Conservation (phyloP, 2,113 vertebrate genomes). For the Dromiciops gliroides region DNA sequence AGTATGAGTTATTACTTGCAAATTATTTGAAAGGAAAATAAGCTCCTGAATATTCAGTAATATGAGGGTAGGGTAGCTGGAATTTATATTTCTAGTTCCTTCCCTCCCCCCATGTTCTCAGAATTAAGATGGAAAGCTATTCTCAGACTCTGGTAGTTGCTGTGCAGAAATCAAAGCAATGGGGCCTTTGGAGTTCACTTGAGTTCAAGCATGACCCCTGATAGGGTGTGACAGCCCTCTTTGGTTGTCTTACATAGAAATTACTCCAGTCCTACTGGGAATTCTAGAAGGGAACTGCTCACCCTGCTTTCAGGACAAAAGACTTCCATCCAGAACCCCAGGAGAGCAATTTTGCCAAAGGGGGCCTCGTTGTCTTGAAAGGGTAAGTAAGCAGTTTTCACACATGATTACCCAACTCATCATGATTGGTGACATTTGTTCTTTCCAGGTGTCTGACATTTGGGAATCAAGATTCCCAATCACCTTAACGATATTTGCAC, state of each 20-base stretch:
- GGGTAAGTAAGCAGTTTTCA: neutral
- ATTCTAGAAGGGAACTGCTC: neutral
- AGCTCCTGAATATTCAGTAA: conserved; percentile 27
- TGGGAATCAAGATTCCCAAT: conserved; percentile 7
- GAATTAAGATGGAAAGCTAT: neutral
- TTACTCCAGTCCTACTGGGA: neutral
- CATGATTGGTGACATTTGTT: neutral
- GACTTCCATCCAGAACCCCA: neutral
- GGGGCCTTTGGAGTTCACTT: neutral
- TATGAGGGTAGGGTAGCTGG: conserved; percentile 10
- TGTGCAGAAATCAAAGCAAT: neutral
- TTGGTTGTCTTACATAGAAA: neutral
- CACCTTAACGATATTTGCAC: conserved; percentile 3
- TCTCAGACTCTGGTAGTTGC: neutral
- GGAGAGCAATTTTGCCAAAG: neutral
- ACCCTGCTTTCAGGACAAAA: neutral
- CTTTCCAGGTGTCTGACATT: conserved; percentile 10
- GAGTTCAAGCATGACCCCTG: neutral
- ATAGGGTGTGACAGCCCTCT: neutral
- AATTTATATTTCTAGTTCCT: neutral
- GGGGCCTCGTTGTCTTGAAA: neutral
- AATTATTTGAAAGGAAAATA: neutral
- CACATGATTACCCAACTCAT: neutral
- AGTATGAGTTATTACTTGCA: neutral
- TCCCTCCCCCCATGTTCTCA: neutral